Conservation (phyloP, 1,140 invertebrate genomes). For the Drosophila ogumai region DNA sequence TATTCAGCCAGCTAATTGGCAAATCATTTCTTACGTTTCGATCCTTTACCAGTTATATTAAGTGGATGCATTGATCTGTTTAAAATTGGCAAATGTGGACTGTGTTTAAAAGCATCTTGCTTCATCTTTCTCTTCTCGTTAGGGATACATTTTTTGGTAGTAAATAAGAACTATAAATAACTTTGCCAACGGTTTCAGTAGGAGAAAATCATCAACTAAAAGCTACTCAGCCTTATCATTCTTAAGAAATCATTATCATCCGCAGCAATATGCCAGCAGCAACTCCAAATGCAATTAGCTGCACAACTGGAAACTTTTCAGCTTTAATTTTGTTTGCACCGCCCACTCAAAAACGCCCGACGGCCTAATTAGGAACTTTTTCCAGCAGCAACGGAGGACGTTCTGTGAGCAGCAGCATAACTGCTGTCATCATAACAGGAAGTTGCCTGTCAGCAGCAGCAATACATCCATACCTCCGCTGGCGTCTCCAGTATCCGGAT, state of each 20-base stretch:
- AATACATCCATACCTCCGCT: slow-evolving; percentile 30
- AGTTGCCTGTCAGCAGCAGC: slow-evolving; percentile 38
- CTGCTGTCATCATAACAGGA: slow-evolving; percentile 57
- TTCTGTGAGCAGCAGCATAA: slow-evolving; percentile 27
- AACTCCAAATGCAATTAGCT: slow-evolving; percentile 72
- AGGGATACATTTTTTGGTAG: slow-evolving; percentile 22
- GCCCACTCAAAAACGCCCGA: slow-evolving; percentile 29
- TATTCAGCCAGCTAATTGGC: slow-evolving; percentile 5
- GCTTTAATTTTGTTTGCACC: slow-evolving; percentile 28
- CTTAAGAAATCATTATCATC: slow-evolving; percentile 48
- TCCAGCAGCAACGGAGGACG: slow-evolving; percentile 14
- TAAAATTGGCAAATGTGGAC: neutral
- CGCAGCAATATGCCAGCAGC: slow-evolving; percentile 14
- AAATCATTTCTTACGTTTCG: neutral
- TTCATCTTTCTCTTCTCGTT: neutral
- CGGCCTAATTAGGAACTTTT: slow-evolving; percentile 75
- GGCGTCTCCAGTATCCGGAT: slow-evolving; percentile 16
- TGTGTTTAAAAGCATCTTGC: neutral
- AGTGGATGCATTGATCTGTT: neutral
- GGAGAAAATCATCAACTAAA: slow-evolving; percentile 33
- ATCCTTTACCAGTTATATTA: neutral
- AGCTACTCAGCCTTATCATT: slow-evolving; percentile 59
- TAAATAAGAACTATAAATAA: slow-evolving; percentile 17
- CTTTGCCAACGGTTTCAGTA: slow-evolving; percentile 10
- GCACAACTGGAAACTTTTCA: slow-evolving; percentile 57